A percentile compares a stretch with the other conserved stretches of the same genome.
Evolutionary conservation across 2,113 vertebrate genomes (phyloP).

Genomic region (Marmota flaviventris): DNA sequence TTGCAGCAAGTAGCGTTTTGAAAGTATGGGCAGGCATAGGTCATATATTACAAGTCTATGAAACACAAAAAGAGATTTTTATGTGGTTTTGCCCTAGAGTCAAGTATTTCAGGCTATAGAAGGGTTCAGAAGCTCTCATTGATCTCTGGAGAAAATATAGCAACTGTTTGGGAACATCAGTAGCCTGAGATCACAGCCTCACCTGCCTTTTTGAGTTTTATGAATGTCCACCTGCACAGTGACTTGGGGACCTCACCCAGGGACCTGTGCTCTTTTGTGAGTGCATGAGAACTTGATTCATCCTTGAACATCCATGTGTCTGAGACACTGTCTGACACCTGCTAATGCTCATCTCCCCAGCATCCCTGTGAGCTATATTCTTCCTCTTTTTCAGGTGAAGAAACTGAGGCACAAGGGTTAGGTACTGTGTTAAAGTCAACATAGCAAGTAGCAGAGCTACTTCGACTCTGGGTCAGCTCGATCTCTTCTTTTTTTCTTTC

Average conservation of each 20-base stretch:
- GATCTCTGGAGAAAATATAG: neutral
- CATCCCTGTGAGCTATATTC: neutral
- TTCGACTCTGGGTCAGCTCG: neutral
- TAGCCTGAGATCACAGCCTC: neutral
- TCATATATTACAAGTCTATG: neutral
- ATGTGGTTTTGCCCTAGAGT: constrained; percentile 10
- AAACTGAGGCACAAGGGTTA: neutral
- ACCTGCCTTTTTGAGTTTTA: neutral
- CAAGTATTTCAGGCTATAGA: neutral
- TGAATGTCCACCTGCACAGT: neutral
- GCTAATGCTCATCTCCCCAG: neutral
- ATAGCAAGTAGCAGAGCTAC: neutral
- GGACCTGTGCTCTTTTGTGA: neutral
- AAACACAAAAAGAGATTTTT: neutral
- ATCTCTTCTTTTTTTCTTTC: neutral
- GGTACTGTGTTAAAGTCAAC: neutral
- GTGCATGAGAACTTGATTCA: neutral
- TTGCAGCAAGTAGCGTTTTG: neutral
- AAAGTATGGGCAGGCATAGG: neutral
- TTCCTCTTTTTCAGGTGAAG: neutral
- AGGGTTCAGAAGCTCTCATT: neutral
- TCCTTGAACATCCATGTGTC: neutral
- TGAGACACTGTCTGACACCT: neutral
- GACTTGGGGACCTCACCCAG: neutral
- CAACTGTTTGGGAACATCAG: neutral